Evolutionary conservation across 2,888 invertebrate genomes (phyloP), one percentile per base, ranked within the genome.

Genomic region (Philereme transversata): DNA sequence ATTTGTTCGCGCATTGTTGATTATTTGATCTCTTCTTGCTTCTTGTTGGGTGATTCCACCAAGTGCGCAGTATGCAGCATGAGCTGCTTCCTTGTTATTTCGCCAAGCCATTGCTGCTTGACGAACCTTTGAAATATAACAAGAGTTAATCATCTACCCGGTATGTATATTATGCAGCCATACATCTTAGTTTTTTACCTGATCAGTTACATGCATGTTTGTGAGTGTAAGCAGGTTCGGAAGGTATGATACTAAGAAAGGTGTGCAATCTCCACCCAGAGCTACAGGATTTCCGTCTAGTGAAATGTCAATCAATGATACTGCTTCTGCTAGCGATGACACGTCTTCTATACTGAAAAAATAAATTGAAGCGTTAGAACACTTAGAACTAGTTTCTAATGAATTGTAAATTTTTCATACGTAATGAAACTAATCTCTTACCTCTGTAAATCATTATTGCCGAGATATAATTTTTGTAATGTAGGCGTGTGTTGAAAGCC

Each of bases 261-360:
- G 96, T 4, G 96, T 94, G 77, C 96, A 97, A 74, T 97, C 97
- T 0, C 96, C 95, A n/a, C 95, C 95, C 65, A 96, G 83, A 22
- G 96, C 95, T 7, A 97, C 95, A 0, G 97, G 97, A 87, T 97
- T 97, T 64, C 96, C 96, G 81, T 97, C 98, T 60, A 98, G 94
- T 22, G 97, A 96, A 51, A 98, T 94, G 88, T 98, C 98, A 59
- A 95, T 93, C 49, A 98, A 93, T 62, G 95, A 95, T 6, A 93
- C 88, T 0, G 97, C 96, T 84, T 97, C 96, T 35, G 96, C 96
- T 61, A 98, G 89, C 64, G 96, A 96, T 51, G 95, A 95, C 86
- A 98, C 96, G 78, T 98, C 97, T 80, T 98, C 98, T 69, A 98
- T 95, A 78, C 96, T 96, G 81, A 59, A 86, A 84, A 22, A 53